Evolutionary conservation across 2,797 vertebrate genomes (phyloP), one percentile per base, ranked within the genome.

Genomic region (Hybognathus amarus): DNA sequence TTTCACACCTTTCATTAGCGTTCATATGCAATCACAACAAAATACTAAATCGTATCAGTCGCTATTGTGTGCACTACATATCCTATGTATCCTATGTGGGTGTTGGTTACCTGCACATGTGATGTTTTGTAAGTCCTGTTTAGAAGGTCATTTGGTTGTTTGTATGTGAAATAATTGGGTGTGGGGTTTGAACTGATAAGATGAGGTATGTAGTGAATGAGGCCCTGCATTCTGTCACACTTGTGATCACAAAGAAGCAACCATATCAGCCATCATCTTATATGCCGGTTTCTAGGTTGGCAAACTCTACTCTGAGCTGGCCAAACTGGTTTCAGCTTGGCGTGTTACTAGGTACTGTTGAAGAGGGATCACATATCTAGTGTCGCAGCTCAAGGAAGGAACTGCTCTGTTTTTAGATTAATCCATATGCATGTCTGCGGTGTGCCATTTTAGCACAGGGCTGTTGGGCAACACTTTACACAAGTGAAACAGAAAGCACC

Each of bases 301-400:
- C 76, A 59, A 67, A 80, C 79, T 74, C 67, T 73, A 40, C 50
- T 75, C 40, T 5, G 20, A 83, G 79, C 88, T 78, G 67, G 83
- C 67, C 67, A 36, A 87, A 88, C 87, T 88, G 88, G 85, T 88
- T 88, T 80, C 63, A 27, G 33, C 75, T 79, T 76, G 1, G 77
- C 20, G 17, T 83, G 86, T 80, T 83, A 74, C 76, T 69, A 64
- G 54, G 84, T 73, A 71, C 52, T 79, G 83, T 69, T 9, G 42
- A n/a, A 77, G 81, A 2, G 52, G 81, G 80, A 75, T 87, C 86
- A 47, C 24, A 54, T 89, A 81, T 85, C 86, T 61, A 38, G 12
- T 67, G 64, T 74, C 18, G 22, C 61, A 74, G 56, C 40, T 75
- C 45, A 40, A 61, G 78, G 18, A 47, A n/a, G 68, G 40, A 40